Conservation (phyloP, 2,113 vertebrate genomes). For the Dendropsophus ebraccatus region DNA sequence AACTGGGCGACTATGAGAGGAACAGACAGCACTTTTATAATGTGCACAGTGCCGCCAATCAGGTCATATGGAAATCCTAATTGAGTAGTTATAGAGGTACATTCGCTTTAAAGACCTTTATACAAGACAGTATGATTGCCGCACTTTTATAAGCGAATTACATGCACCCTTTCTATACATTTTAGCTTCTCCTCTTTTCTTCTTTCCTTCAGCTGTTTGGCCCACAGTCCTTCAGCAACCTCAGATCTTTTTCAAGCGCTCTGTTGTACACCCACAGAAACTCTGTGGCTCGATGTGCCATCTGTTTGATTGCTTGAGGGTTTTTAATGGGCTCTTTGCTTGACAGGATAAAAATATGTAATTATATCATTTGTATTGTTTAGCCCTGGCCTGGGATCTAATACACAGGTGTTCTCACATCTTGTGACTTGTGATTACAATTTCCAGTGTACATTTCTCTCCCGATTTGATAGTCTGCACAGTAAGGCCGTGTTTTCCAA, state of each 20-base stretch:
- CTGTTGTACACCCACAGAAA: slow-evolving; percentile 38
- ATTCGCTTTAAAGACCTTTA: too few species aligned
- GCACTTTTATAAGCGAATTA: neutral
- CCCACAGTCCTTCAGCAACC: neutral
- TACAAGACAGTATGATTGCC: neutral
- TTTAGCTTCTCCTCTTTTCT: neutral
- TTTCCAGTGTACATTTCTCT: neutral
- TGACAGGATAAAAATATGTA: slow-evolving; percentile 29
- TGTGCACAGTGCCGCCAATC: too few species aligned
- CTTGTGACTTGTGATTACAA: neutral
- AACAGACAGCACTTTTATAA: neutral
- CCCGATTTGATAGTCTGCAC: neutral
- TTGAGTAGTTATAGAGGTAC: too few species aligned
- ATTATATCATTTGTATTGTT: slow-evolving; percentile 1
- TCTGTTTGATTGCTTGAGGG: slow-evolving; percentile 47
- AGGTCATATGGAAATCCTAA: too few species aligned
- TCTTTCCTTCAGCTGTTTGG: neutral
- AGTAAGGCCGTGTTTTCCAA: neutral
- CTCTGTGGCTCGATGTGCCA: slow-evolving; percentile 41
- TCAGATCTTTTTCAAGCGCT: slow-evolving; percentile 42
- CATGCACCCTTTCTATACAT: neutral
- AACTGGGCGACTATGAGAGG: too few species aligned
- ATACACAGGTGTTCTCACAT: neutral
- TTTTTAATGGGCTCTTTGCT: slow-evolving; percentile 15
- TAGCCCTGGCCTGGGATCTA: neutral